phyloP scores from a whole-genome alignment of 2,888 invertebrate species.

The Vannuccia rotundouncinata region DNA sequence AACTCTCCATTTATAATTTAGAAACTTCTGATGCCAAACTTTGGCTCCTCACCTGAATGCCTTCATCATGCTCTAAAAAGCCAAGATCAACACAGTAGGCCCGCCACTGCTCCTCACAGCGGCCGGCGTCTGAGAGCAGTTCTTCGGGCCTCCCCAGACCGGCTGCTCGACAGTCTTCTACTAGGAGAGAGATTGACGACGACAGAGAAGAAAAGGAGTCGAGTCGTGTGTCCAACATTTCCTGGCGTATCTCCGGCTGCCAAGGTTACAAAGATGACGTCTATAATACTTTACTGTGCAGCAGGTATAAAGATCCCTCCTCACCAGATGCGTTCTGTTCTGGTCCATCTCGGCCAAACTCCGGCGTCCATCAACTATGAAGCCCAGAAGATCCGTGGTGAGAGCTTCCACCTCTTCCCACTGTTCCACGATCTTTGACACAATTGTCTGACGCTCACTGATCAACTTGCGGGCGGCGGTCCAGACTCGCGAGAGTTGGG shows the following conservation, averaged over 20 bases:
- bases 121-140: background rate
- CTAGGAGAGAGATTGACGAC: background rate
- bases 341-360: background rate
- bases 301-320: too few species aligned
- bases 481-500: background rate
- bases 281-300: too few species aligned
- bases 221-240: background rate
- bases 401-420: background rate
- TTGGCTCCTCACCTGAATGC: background rate
- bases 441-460: background rate
- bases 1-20: too few species aligned
- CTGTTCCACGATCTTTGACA: background rate
- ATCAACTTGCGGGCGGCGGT: background rate
- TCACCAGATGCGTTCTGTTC: background rate
- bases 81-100: constrained; percentile 13
- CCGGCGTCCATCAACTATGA: background rate
- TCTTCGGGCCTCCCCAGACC: background rate
- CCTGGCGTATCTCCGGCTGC: background rate
- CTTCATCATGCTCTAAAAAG: background rate
- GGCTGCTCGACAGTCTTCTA: background rate
- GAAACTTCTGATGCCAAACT: too few species aligned
- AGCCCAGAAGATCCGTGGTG: background rate
- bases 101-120: background rate
- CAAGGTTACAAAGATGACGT: too few species aligned
- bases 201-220: background rate